Evolutionary conservation across 2,888 invertebrate species (phyloP).

Genomic region (Eulithis testata): DNA sequence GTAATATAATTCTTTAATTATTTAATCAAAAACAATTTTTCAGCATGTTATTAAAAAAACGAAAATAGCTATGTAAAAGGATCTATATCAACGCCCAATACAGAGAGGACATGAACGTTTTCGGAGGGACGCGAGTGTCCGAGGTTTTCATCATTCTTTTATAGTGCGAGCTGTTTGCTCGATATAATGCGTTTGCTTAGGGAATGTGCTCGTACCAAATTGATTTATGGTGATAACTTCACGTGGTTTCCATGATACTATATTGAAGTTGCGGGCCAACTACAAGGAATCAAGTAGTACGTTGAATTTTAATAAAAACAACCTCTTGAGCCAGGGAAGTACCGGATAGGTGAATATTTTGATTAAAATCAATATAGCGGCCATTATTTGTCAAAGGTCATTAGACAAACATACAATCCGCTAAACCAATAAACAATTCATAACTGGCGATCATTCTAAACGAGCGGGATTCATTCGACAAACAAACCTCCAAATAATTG

Average conservation of each 20-base stretch:
- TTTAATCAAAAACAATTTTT: not conserved
- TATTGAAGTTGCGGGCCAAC: not conserved
- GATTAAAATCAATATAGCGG: slow-evolving; percentile 4
- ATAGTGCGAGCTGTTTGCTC: slow-evolving; percentile 65
- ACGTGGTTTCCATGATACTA: slow-evolving; percentile 37
- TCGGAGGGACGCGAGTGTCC: slow-evolving; percentile 48
- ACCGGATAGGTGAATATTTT: not conserved
- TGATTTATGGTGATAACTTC: slow-evolving; percentile 65
- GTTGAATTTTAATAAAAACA: too few species aligned
- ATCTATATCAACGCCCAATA: slow-evolving; percentile 40
- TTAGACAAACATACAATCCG: slow-evolving; percentile 37
- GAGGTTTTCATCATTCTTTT: slow-evolving; percentile 59
- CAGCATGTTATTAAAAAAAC: not conserved
- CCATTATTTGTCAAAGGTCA: slow-evolving; percentile 31
- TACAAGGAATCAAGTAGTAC: too few species aligned
- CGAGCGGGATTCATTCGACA: slow-evolving; percentile 38
- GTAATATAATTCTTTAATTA: too few species aligned
- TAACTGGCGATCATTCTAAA: slow-evolving; percentile 41
- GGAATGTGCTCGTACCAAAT: slow-evolving; percentile 56
- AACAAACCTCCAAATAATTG: slow-evolving; percentile 40
- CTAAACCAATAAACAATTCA: slow-evolving; percentile 40
- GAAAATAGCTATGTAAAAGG: slow-evolving; percentile 1
- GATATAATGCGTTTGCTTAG: slow-evolving; percentile 71
- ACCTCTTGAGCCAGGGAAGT: too few species aligned
- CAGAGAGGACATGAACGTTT: slow-evolving; percentile 42